Conservation (phyloP, 35 echinoderm and acorn worm species). For the Patiria miniata region DNA sequence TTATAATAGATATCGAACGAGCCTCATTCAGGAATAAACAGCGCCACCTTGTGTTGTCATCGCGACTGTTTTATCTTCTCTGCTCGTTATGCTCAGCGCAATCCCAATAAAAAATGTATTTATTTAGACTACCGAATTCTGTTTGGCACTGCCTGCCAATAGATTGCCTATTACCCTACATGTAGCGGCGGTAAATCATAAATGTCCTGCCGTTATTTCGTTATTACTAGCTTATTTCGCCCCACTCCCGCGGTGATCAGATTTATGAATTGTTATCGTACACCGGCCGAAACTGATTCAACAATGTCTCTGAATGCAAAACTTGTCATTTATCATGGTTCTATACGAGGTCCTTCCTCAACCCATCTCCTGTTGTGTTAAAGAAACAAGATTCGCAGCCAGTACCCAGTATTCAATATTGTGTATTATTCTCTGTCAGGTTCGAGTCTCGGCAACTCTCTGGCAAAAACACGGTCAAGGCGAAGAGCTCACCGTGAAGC, state of each 20-base stretch:
- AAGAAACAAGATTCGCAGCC: background rate
- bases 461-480: background rate
- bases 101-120: no score
- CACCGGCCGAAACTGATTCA: background rate
- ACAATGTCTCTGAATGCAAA: slow-evolving; percentile 4
- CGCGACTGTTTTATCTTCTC: no score
- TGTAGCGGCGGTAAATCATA: no score
- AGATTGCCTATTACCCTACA: no score
- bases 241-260: background rate
- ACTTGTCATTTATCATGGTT: slow-evolving; percentile 7
- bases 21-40: no score
- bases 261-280: slow-evolving; percentile 20
- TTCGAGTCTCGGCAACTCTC: background rate
- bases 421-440: slow-evolving; percentile 26
- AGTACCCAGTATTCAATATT: background rate
- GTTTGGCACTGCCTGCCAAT: no score
- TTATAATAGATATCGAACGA: no score
- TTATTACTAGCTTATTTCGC: no score
- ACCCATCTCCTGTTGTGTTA: background rate
- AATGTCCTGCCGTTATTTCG: no score
- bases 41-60: no score
- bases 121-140: no score
- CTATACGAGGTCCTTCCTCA: background rate
- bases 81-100: no score
- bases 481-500: background rate